A percentile compares a stretch with the other conserved stretches of the same genome.
Evolutionary conservation across 92 coral and sea anemone species (phyloP).

Genomic region (Isaurus tuberculatus): DNA sequence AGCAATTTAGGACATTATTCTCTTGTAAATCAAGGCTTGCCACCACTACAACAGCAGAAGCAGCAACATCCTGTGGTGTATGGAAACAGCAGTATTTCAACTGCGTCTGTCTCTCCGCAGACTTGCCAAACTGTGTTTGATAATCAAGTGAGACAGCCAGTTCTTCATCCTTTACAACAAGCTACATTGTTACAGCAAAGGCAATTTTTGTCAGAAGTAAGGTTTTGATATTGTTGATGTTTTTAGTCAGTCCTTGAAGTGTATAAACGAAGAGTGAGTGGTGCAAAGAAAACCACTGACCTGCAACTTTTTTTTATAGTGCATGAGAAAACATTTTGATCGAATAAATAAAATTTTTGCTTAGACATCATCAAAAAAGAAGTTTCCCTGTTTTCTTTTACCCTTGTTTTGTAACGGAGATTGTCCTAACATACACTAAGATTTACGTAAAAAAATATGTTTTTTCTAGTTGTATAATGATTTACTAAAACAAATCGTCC

Average conservation of each 20-base stretch:
- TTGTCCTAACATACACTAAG: too few species aligned
- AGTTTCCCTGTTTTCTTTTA: too few species aligned
- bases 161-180: constrained; percentile 96
- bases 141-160: constrained; percentile 73
- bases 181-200: constrained; percentile 96
- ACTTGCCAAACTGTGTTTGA: constrained; percentile 64
- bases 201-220: constrained; percentile 80
- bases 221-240: background rate
- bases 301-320: background rate
- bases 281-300: background rate
- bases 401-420: too few species aligned
- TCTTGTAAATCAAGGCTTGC: constrained; percentile 72
- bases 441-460: too few species aligned
- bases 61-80: constrained; percentile 46
- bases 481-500: too few species aligned
- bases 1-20: constrained; percentile 76
- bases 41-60: constrained; percentile 50
- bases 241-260: background rate
- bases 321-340: background rate
- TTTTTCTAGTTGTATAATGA: too few species aligned
- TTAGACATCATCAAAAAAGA: too few species aligned
- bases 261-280: background rate
- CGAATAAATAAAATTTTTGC: too few species aligned
- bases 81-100: constrained; percentile 40
- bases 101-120: constrained; percentile 38